Base-by-base conservation (phyloP, 2,113 vertebrate genomes). In the Mus pahari region DNA sequence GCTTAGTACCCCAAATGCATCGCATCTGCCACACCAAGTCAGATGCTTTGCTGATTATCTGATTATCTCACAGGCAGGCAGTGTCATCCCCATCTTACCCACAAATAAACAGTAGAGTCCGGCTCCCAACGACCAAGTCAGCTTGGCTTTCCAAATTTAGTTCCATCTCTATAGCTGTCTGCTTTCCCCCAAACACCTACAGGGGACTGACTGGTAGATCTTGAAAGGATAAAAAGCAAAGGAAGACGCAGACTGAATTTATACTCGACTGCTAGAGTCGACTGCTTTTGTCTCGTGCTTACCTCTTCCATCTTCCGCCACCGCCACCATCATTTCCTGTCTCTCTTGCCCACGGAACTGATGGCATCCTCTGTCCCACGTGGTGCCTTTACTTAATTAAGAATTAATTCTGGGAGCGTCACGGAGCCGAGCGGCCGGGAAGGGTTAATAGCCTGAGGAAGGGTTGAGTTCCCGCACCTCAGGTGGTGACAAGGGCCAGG, bases 341-440 rank as follows among this genome's bases (percentile, higher is more conserved):
- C 82, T 86, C 78, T 74, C 19, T 90, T 22, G 36, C 14, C 60
- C 9, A 7, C 8, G 28, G 77, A 89, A 64, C 31, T 36, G 14
- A 73, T 36, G 17, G 39, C 33, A 62, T 91, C 70, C 66, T 90
- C 55, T 86, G 55, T 50, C 68, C 45, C 20, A 75, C 66, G 48
- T 36, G 66, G 33, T 68, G 92, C 70, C 73, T 4, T 77, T 48
- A 71, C 68, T 92, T 95, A 79, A 90, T 96, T 94, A 95, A 92
- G 45, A 88, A 89, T 73, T 86, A 68, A 77, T 88, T 74, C 60
- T 60, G 55, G 42, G 58, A 78, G 17, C 22, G 12, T 14, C 78
- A 42, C 42, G 50, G 48, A 36, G 14, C 33, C 50, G 17, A 33
- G 42, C 13, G 48, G 79, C 55, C n/a, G 60, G 79, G 50, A 84